Conservation (phyloP, 2,888 invertebrate species). For the Dorcus parallelipipedus region DNA sequence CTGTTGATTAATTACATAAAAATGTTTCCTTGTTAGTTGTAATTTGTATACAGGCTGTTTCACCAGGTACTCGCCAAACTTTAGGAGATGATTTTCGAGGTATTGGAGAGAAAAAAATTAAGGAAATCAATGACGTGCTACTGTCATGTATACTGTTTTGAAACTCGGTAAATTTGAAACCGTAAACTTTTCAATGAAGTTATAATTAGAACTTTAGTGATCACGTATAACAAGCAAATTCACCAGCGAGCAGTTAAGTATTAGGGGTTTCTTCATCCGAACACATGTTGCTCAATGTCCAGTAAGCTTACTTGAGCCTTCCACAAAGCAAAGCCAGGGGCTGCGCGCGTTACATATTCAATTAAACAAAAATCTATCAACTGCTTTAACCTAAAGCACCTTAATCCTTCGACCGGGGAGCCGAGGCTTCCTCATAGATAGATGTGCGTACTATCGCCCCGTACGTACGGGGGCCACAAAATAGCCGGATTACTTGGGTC, state of each 20-base stretch:
- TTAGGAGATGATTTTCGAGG: no score
- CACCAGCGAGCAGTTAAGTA: conserved; percentile 26
- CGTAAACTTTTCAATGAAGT: conserved; percentile 2
- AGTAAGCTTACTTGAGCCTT: conserved; percentile 45
- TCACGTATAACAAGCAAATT: background rate
- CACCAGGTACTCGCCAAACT: no score
- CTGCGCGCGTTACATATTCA: conserved; percentile 63
- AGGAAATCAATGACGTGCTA: no score
- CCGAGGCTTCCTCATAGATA: conserved; percentile 35
- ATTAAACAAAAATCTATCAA: conserved; percentile 68
- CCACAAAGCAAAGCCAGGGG: conserved; percentile 43
- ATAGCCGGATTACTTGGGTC: conserved; percentile 45
- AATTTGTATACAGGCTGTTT: no score
- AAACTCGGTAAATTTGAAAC: no score
- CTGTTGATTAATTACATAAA: no score
- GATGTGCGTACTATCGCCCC: conserved; percentile 31
- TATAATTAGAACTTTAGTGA: conserved; percentile 7
- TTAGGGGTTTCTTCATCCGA: conserved; percentile 41
- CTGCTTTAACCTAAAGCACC: conserved; percentile 50
- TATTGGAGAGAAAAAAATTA: no score
- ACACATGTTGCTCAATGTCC: conserved; percentile 49
- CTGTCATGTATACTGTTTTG: no score
- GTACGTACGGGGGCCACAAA: conserved; percentile 33
- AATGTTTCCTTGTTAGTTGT: no score
- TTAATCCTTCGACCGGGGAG: conserved; percentile 43